Percentiles rank a stretch among this genome's conserved stretches.
These are phyloP conservation scores for Gobius niger DNA, from an alignment of 2,113 vertebrate species.

Conservation along the genomic window DNA sequence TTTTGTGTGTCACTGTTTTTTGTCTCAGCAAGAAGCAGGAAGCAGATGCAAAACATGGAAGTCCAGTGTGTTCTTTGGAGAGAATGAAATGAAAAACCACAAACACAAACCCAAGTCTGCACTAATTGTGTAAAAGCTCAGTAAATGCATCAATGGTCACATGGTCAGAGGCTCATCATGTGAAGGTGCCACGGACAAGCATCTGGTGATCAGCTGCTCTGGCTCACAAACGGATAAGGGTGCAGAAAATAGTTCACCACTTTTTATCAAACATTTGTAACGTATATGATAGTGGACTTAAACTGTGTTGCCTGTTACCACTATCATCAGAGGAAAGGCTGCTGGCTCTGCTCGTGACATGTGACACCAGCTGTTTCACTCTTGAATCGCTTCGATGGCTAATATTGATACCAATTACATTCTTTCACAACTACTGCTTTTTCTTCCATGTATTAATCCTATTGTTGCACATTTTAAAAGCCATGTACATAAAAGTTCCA, in stretches of 20 bases:
- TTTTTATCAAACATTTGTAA: too few species aligned
- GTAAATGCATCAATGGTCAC: background rate
- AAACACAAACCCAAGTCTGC: background rate
- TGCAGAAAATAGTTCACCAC: background rate
- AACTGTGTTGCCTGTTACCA: too few species aligned
- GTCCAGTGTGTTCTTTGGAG: background rate
- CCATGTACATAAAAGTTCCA: too few species aligned
- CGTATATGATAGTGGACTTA: too few species aligned
- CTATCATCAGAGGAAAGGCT: too few species aligned
- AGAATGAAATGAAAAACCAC: slow-evolving; percentile 30
- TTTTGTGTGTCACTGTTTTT: background rate
- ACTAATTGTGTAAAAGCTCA: background rate
- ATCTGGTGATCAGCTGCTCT: slow-evolving; percentile 45
- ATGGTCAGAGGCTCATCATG: slow-evolving; percentile 2
- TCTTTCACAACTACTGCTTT: too few species aligned
- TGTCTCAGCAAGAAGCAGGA: slow-evolving; percentile 43
- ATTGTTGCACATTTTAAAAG: too few species aligned
- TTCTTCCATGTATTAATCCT: too few species aligned
- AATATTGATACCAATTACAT: too few species aligned
- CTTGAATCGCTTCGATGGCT: too few species aligned
- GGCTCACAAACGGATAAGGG: background rate
- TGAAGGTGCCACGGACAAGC: slow-evolving; percentile 7
- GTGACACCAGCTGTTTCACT: too few species aligned
- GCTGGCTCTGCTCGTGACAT: too few species aligned
- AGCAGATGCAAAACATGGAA: slow-evolving; percentile 40